Evolutionary conservation across 2,113 vertebrate species (phyloP).

Genomic region (Thermophis baileyi): DNA sequence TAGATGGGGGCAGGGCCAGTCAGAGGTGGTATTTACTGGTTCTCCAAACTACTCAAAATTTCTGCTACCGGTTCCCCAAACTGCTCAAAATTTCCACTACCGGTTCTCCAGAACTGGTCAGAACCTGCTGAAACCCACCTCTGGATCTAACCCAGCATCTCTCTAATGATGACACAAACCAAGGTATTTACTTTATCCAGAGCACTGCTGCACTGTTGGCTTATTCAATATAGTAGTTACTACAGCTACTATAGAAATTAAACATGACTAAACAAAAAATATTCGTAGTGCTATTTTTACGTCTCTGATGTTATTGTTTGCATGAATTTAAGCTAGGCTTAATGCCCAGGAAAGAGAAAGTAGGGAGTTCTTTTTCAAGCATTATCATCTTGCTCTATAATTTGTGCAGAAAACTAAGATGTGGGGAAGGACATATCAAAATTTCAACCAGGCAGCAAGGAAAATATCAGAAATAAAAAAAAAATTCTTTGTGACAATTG

Average conservation of each 20-base stretch:
- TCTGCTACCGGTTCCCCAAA: too few relatives aligned
- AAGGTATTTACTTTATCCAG: not conserved
- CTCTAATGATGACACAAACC: not conserved
- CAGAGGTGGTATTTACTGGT: too few relatives aligned
- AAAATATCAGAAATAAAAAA: not conserved
- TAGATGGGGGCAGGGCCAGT: too few relatives aligned
- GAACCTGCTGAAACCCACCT: too few relatives aligned
- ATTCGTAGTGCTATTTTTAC: not conserved
- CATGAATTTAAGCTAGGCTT: not conserved
- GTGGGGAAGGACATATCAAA: not conserved
- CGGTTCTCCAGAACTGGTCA: too few relatives aligned
- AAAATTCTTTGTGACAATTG: conserved; percentile 19
- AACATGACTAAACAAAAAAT: not conserved
- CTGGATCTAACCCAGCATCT: not conserved
- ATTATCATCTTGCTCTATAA: not conserved
- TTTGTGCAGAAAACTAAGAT: not conserved
- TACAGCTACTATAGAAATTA: not conserved
- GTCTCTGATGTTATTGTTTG: not conserved
- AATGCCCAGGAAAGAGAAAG: not conserved
- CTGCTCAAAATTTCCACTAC: too few relatives aligned
- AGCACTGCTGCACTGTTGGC: not conserved
- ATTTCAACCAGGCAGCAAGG: not conserved
- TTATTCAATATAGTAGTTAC: not conserved
- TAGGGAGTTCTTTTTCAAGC: not conserved
- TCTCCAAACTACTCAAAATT: too few relatives aligned